Evolutionary conservation across 1,140 invertebrate species (phyloP), one percentile per base, ranked within the genome.

Genomic region (Steinernema feltiae): DNA sequence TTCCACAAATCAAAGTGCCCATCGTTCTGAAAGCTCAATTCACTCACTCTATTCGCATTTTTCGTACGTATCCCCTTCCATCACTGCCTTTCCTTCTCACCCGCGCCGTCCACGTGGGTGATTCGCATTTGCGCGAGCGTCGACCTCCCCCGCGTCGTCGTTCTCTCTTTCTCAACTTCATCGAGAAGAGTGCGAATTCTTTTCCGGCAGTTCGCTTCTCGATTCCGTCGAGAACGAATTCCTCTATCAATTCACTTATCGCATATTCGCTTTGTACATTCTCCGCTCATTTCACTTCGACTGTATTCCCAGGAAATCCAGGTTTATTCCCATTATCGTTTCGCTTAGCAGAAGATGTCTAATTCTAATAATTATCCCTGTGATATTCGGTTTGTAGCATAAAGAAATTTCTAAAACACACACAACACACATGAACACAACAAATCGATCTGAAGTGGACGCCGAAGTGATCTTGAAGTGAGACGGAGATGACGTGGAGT

Each of bases 151-250:
- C 7, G 35, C 18, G 7, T 18, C 35, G 35, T 41, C 7, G 53
- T 21, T 15, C 53, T 63, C 24, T 27, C 7, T 63, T 63, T 63
- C 53, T 63, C 53, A 15, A 15, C 53, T 15, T n/a, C 24, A n/a
- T 21, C 53, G 53, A 63, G 53, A 63, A 63, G 53, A 63, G 15
- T 63, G 15, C 53, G 24, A 15, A 63, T n/a, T n/a, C n/a, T n/a
- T n/a, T n/a, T n/a, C n/a, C n/a, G 53, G 53, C 53, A 63, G 53
- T 63, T 63, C 35, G 35, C 35, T 41, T 41, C 53, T 63, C 53
- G 53, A 63, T 3, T 63, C 53, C 3, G 2, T 27, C 53, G 53
- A 63, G 53, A 63, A 63, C 53, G 53, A 27, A 7, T 15, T 27
- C 53, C 24, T 17, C 53, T 63, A 15, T 63, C 15, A 63, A 27